Conservation (phyloP, 2,888 invertebrate genomes). For the Bellardia bayeri region DNA sequence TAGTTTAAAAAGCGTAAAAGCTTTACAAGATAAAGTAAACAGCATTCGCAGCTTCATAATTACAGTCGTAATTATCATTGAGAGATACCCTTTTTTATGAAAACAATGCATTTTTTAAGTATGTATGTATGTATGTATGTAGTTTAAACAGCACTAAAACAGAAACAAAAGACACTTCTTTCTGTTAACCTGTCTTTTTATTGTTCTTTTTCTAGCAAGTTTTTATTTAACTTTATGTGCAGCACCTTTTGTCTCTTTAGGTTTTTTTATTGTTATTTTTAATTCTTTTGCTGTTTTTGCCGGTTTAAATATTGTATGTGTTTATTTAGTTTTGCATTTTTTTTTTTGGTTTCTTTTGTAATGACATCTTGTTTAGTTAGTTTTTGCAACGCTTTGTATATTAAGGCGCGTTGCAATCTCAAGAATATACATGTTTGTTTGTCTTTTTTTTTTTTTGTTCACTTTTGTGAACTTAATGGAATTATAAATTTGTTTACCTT, state of each 20-base stretch:
- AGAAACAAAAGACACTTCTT: slow-evolving; percentile 12
- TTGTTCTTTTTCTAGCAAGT: slow-evolving; percentile 18
- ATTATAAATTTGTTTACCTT: slow-evolving; percentile 61
- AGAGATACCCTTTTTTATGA: slow-evolving; percentile 36
- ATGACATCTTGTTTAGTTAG: slow-evolving; percentile 54
- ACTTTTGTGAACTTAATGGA: slow-evolving; percentile 49
- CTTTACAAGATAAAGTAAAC: background rate
- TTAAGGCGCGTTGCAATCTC: slow-evolving; percentile 39
- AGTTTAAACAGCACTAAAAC: slow-evolving; percentile 28
- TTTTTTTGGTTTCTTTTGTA: slow-evolving; percentile 6
- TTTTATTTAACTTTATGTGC: slow-evolving; percentile 24
- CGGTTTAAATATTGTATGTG: slow-evolving; percentile 6
- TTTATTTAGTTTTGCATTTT: background rate
- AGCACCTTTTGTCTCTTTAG: slow-evolving; percentile 38
- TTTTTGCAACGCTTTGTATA: slow-evolving; percentile 38
- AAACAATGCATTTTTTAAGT: slow-evolving; percentile 60
- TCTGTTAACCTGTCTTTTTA: slow-evolving; percentile 36
- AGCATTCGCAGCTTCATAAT: slow-evolving; percentile 48
- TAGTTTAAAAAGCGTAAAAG: slow-evolving; percentile 30
- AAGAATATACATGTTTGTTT: slow-evolving; percentile 41
- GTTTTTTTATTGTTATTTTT: background rate
- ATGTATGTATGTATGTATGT: background rate
- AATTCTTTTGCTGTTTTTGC: slow-evolving; percentile 1
- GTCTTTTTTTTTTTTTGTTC: slow-evolving; percentile 10
- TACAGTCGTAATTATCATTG: slow-evolving; percentile 48